phyloP scores from a whole-genome alignment of 2,113 vertebrate species.

The Lanius ludovicianus region DNA sequence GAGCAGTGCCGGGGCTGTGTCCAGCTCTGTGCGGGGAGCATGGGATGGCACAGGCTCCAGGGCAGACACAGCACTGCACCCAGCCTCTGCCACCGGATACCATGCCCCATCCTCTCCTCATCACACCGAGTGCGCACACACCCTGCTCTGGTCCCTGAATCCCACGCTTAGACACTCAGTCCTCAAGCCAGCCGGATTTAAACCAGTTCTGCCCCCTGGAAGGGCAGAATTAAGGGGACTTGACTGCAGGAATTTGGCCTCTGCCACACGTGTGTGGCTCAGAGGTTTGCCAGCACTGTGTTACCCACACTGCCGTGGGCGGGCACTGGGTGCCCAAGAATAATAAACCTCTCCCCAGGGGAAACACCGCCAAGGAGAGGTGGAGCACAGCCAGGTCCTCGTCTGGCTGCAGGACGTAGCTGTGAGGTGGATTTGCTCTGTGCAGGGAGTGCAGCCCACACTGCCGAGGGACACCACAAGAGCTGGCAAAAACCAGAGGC shows the following conservation, averaged over 20 bases:
- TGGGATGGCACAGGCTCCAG: rapidly evolving
- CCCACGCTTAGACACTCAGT: rapidly evolving
- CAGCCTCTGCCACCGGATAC: neutral
- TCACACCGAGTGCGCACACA: rapidly evolving
- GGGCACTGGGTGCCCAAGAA: neutral
- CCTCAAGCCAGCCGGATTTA: neutral
- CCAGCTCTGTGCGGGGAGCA: rapidly evolving
- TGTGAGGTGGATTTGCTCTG: neutral
- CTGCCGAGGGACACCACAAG: neutral
- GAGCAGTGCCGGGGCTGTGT: neutral
- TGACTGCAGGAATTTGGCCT: neutral
- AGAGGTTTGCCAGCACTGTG: neutral
- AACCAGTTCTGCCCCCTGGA: rapidly evolving
- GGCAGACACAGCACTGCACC: rapidly evolving
- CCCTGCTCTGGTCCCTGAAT: neutral
- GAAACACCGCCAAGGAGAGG: neutral
- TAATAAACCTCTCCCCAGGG: neutral
- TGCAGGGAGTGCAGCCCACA: neutral
- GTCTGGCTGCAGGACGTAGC: neutral
- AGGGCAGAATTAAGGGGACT: neutral
- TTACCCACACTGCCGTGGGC: rapidly evolving
- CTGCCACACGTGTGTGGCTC: neutral
- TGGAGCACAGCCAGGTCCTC: rapidly evolving
- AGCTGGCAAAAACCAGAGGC: neutral
- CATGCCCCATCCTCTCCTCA: neutral